A percentile compares a stretch with the other conserved stretches of the same genome.
Conservation (phyloP, 2,797 vertebrate species). For the Setipinna tenuifilis region DNA sequence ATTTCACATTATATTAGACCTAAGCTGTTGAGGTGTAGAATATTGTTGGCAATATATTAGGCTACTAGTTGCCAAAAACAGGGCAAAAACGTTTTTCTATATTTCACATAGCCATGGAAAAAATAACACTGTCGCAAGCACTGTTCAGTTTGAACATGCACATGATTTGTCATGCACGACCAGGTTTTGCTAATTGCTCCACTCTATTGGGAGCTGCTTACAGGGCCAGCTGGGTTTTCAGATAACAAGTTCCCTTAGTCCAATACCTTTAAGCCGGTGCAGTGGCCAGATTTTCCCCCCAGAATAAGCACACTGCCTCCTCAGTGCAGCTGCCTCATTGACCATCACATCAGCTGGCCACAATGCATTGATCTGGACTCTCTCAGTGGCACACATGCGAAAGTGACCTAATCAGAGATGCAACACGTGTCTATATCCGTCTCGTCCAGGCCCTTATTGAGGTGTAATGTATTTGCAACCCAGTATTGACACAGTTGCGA, state of each 20-base stretch:
- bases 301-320: neutral
- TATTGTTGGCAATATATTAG: neutral
- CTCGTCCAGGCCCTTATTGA: neutral
- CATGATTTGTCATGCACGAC: conserved; percentile 10
- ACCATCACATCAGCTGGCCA: neutral
- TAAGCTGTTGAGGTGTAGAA: neutral
- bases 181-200: conserved; percentile 9
- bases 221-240: neutral
- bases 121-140: neutral
- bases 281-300: neutral
- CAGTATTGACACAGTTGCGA: conserved; percentile 11
- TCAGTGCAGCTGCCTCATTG: neutral
- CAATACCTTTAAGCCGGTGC: neutral
- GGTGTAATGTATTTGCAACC: conserved; percentile 18
- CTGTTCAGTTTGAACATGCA: neutral
- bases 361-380: neutral
- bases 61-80: conserved; percentile 5
- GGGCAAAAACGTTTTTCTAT: neutral
- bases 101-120: neutral
- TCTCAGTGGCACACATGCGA: neutral
- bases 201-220: neutral
- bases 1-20: neutral
- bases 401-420: conserved; percentile 17
- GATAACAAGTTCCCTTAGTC: conserved; percentile 1
- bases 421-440: conserved; percentile 18